phyloP scores from a whole-genome alignment of 2,113 vertebrate genomes.

The Neotoma lepida region DNA sequence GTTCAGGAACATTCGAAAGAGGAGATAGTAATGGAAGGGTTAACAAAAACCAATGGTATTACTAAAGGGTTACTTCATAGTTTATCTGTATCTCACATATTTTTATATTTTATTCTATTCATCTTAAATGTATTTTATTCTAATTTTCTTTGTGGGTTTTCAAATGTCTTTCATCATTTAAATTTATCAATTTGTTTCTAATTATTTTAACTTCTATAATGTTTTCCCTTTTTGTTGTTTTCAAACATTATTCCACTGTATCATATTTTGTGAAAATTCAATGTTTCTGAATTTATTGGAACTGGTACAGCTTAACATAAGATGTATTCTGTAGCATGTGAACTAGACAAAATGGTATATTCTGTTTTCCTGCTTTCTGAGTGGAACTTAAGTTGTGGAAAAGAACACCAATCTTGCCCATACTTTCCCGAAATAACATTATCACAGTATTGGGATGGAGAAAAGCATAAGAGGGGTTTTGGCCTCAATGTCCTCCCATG shows the following conservation, averaged over 20 bases:
- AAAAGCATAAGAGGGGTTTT: background rate
- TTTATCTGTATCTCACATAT: background rate
- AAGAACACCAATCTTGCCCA: background rate
- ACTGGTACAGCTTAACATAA: background rate
- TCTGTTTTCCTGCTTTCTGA: background rate
- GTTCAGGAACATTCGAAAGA: background rate
- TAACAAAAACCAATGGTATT: background rate
- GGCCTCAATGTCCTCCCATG: background rate
- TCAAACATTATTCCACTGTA: background rate
- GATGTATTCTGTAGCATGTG: background rate
- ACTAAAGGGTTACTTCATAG: background rate
- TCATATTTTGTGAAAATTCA: background rate
- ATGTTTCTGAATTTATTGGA: background rate
- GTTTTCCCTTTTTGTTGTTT: background rate
- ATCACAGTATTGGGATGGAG: background rate
- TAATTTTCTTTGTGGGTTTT: background rate
- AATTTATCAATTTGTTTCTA: background rate
- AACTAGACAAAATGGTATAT: background rate
- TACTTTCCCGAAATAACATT: background rate
- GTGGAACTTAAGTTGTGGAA: background rate
- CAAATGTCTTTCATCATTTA: background rate
- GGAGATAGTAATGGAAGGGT: background rate
- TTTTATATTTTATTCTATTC: background rate
- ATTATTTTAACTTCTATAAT: background rate
- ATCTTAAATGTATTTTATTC: background rate